A percentile compares a stretch with the other conserved stretches of the same genome.
Conservation (phyloP, 2,888 invertebrate genomes). For the Opisthograptis luteolata region DNA sequence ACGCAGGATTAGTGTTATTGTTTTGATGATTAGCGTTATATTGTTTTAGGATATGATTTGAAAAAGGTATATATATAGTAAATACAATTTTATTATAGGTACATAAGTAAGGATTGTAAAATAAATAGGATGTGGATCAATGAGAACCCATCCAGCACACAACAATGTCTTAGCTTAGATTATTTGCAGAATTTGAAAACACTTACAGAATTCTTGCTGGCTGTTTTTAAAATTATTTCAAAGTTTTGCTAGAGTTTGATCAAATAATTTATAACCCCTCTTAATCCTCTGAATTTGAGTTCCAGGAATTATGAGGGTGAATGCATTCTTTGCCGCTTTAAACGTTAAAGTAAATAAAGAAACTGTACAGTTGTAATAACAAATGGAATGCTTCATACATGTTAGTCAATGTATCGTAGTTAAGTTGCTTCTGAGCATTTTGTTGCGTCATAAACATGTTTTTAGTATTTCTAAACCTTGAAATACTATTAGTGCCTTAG, state of each 20-base stretch:
- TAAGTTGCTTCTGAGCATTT: slow-evolving; percentile 25
- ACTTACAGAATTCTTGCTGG: too few relatives aligned
- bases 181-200: too few relatives aligned
- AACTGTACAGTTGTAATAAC: background rate
- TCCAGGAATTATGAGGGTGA: too few relatives aligned
- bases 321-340: too few relatives aligned
- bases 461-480: slow-evolving; percentile 30
- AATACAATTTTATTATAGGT: too few relatives aligned
- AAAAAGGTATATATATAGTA: too few relatives aligned
- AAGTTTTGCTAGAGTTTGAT: too few relatives aligned
- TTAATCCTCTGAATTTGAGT: too few relatives aligned
- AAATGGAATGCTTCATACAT: slow-evolving; percentile 11
- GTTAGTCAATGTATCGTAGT: slow-evolving; percentile 17
- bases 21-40: slow-evolving; percentile 17
- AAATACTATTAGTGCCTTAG: slow-evolving; percentile 25
- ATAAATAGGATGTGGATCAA: slow-evolving; percentile 22
- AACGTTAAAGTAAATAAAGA: slow-evolving; percentile 1
- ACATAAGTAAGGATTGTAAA: slow-evolving; percentile 2
- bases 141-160: slow-evolving; percentile 12
- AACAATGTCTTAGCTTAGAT: too few relatives aligned
- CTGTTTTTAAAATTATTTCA: too few relatives aligned
- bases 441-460: slow-evolving; percentile 33
- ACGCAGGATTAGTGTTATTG: slow-evolving; percentile 16
- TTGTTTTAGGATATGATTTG: background rate
- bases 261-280: too few relatives aligned